A percentile compares a stretch with the other conserved stretches of the same genome.
These are phyloP conservation scores for Anableps anableps DNA, from an alignment of 2,797 vertebrate genomes.

Conservation along the genomic window DNA sequence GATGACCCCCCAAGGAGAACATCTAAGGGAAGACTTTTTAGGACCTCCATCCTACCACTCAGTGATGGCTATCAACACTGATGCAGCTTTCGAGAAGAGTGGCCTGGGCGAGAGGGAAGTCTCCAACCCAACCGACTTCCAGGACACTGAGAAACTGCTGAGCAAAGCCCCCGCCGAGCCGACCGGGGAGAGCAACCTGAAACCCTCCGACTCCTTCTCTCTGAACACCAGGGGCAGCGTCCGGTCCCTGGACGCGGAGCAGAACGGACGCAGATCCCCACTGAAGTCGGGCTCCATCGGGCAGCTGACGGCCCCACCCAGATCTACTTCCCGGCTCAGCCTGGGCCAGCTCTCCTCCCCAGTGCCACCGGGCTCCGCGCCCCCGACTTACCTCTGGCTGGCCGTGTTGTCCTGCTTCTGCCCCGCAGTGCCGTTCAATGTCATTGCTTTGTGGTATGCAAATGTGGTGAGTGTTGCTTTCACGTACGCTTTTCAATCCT, in stretches of 20 bases:
- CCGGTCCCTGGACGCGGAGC: conserved; percentile 80
- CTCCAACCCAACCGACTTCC: conserved; percentile 80
- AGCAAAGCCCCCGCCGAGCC: conserved; percentile 71
- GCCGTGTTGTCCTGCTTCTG: conserved; percentile 94
- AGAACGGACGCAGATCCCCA: conserved; percentile 83
- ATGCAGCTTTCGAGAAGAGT: conserved; percentile 75
- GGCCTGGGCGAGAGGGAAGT: conserved; percentile 75
- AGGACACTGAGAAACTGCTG: conserved; percentile 91
- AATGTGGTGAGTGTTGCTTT: conserved; percentile 85
- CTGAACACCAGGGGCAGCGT: conserved; percentile 77
- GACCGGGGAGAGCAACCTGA: conserved; percentile 81
- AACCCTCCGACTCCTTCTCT: conserved; percentile 82
- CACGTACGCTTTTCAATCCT: not conserved
- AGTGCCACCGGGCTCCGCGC: conserved; percentile 71
- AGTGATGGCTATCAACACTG: conserved; percentile 84
- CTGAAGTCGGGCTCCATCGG: conserved; percentile 80
- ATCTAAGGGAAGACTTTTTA: conserved; percentile 59
- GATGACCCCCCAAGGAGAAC: conserved; percentile 67
- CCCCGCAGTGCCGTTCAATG: conserved; percentile 89
- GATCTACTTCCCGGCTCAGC: conserved; percentile 81
- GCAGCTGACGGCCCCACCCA: conserved; percentile 71
- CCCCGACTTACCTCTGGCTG: conserved; percentile 86
- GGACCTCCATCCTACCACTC: conserved; percentile 41
- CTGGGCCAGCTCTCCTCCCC: conserved; percentile 79
- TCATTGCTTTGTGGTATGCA: conserved; percentile 91